Evolutionary conservation across 2,797 vertebrate genomes (phyloP).

Genomic region (Myotis vivesi): DNA sequence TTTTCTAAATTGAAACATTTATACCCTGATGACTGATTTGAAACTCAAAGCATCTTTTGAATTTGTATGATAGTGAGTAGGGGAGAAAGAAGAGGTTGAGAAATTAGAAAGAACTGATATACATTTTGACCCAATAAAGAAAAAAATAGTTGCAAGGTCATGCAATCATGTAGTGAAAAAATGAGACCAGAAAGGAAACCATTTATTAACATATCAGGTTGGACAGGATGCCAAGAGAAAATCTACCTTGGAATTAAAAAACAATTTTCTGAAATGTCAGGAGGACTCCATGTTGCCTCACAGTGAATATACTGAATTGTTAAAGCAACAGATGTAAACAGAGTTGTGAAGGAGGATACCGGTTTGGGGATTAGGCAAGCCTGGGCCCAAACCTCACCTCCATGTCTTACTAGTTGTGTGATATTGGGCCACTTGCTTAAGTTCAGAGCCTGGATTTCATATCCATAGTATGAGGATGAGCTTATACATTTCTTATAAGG

Average conservation of each 20-base stretch:
- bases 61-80: background rate
- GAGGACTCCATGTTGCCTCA: background rate
- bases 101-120: background rate
- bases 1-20: conserved; percentile 39
- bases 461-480: background rate
- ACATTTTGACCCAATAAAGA: background rate
- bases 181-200: background rate
- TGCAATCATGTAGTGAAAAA: background rate
- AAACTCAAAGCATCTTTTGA: conserved; percentile 44
- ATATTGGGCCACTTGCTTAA: background rate
- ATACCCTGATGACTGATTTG: background rate
- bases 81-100: background rate
- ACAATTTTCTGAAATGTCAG: background rate
- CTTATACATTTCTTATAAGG: background rate
- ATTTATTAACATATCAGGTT: background rate
- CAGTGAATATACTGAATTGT: background rate
- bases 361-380: background rate
- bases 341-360: background rate
- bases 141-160: background rate
- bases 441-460: background rate
- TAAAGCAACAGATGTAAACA: background rate
- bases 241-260: background rate
- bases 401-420: background rate
- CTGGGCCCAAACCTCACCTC: background rate
- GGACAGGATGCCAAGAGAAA: background rate